A percentile compares a stretch with the other conserved stretches of the same genome.
phyloP scores from a whole-genome alignment of 2,113 vertebrate species.

The Microtus pennsylvanicus region DNA sequence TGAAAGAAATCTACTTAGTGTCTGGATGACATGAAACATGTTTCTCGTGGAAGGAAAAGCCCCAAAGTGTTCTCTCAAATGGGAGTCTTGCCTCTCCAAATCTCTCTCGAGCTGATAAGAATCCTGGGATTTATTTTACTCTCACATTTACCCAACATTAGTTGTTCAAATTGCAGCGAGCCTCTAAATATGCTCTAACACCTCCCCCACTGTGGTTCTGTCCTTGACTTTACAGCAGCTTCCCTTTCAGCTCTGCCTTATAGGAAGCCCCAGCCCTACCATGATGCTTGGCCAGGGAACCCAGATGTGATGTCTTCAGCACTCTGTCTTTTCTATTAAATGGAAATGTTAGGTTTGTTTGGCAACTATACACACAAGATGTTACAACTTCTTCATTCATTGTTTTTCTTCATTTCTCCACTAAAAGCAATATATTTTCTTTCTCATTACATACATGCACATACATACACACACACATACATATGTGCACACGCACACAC shows the following conservation, averaged over 20 bases:
- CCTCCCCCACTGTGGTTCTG: not conserved
- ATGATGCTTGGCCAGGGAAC: not conserved
- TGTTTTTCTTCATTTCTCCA: not conserved
- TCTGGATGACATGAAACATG: slow-evolving; percentile 86
- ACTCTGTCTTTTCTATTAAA: not conserved
- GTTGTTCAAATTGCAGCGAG: not conserved
- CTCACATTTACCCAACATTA: slow-evolving; percentile 60
- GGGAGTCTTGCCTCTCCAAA: slow-evolving; percentile 72
- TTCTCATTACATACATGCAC: not conserved
- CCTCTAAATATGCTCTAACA: slow-evolving; percentile 40
- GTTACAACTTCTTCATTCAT: not conserved
- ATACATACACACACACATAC: not conserved
- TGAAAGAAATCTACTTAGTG: slow-evolving; percentile 88
- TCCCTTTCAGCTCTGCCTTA: not conserved
- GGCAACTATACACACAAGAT: not conserved
- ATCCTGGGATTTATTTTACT: slow-evolving; percentile 78
- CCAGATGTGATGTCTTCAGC: not conserved
- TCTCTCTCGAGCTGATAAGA: slow-evolving; percentile 73
- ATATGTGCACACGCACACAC: not conserved
- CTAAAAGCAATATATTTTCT: not conserved
- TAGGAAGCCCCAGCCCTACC: not conserved
- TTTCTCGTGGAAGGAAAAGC: slow-evolving; percentile 80
- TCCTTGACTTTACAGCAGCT: slow-evolving; percentile 37
- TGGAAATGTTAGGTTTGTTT: not conserved
- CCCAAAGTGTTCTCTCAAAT: slow-evolving; percentile 79